These are phyloP conservation scores for Acanthisitta chloris DNA, from an alignment of 2,113 vertebrate genomes.

Conservation along the genomic window DNA sequence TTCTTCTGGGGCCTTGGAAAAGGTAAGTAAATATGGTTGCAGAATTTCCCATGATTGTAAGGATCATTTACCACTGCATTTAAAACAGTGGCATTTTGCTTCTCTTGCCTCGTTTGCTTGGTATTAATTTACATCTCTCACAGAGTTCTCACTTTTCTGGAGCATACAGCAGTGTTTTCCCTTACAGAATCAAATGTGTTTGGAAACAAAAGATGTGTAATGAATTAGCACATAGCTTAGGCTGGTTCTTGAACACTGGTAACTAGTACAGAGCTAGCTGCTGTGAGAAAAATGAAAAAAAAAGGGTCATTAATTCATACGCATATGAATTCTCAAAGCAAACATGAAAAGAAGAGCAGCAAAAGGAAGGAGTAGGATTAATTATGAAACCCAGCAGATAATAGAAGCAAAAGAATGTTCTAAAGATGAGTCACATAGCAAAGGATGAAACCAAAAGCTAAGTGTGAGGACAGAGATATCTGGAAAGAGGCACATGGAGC, in stretches of 20 bases:
- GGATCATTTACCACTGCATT: not conserved
- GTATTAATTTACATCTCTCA: not conserved
- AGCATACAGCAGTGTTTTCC: not conserved
- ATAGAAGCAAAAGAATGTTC: not conserved
- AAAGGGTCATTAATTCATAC: not conserved
- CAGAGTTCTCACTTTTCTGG: not conserved
- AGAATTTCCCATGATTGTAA: not conserved
- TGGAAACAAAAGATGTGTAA: not conserved
- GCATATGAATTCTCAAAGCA: not conserved
- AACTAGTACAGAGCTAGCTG: not conserved
- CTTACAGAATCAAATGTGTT: not conserved
- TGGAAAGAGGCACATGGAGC: not conserved
- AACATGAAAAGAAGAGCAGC: not conserved
- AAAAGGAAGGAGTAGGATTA: not conserved
- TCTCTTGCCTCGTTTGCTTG: no score
- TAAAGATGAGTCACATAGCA: not conserved
- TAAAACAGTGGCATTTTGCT: not conserved
- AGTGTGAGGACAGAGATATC: not conserved
- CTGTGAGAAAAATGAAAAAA: not conserved
- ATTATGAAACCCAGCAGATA: not conserved
- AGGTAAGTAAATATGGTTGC: not conserved
- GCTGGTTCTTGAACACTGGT: not conserved
- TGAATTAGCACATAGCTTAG: not conserved
- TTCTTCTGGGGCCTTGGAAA: not conserved
- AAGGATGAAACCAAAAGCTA: not conserved